These are phyloP conservation scores for Montipora sp. DNA, from an alignment of 64 coral and sea anemone genomes.

Conservation along the genomic window DNA sequence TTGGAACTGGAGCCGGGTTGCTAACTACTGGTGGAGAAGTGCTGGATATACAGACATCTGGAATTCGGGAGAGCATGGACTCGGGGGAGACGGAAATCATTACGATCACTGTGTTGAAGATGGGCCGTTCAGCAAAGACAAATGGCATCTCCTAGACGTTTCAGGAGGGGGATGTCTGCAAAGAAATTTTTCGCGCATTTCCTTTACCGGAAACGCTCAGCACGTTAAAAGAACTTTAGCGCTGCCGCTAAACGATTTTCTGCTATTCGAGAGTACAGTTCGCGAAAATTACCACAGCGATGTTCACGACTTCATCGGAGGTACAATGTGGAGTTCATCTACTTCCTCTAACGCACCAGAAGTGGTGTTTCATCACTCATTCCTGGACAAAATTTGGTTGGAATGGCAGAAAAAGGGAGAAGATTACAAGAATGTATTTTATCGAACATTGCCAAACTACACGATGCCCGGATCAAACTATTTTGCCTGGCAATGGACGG, in stretches of 20 bases:
- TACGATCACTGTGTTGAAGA: conserved; percentile 47
- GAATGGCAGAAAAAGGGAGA: conserved; percentile 91
- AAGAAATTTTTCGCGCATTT: not conserved
- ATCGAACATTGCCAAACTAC: not conserved
- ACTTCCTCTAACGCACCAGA: conserved; percentile 76
- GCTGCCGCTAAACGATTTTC: conserved; percentile 32
- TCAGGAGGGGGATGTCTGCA: conserved; percentile 11
- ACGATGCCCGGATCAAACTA: conserved; percentile 61
- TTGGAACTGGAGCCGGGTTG: conserved; percentile 92
- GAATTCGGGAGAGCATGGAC: conserved; percentile 58
- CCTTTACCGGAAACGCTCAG: conserved; percentile 5
- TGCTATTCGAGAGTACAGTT: conserved; percentile 67
- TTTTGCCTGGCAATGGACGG: conserved; percentile 25
- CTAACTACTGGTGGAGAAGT: conserved; percentile 47
- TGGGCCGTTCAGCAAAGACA: conserved; percentile 68
- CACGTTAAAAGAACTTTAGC: conserved; percentile 46
- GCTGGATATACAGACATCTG: conserved; percentile 71
- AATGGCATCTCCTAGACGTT: conserved; percentile 43
- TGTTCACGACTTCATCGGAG: conserved; percentile 73
- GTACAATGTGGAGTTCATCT: conserved; percentile 55
- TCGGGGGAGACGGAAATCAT: conserved; percentile 76
- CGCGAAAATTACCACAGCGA: conserved; percentile 52
- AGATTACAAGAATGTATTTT: conserved; percentile 75
- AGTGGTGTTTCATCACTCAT: conserved; percentile 83
- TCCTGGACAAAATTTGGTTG: conserved; percentile 87